Conservation (phyloP, 2,797 vertebrate genomes). For the Sebastes aleutianus region DNA sequence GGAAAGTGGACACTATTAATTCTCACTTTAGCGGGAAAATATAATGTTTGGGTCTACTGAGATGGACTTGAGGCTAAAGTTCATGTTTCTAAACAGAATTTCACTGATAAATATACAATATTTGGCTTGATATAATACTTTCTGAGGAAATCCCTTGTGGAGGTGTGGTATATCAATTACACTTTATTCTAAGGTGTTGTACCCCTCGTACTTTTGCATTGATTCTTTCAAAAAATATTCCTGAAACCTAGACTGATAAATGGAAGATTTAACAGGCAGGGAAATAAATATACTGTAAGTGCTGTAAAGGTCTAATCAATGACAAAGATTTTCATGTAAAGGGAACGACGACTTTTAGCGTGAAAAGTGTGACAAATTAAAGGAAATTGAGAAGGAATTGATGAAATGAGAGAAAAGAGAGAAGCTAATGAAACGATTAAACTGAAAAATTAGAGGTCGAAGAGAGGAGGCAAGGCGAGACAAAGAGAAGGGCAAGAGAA, state of each 20-base stretch:
- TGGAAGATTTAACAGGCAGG: neutral
- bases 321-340: neutral
- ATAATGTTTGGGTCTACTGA: neutral
- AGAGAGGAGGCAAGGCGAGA: neutral
- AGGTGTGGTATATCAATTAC: neutral
- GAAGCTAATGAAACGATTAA: slow-evolving; percentile 22
- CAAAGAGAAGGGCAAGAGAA: neutral
- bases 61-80: neutral
- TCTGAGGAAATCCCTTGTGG: neutral
- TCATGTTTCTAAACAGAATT: neutral
- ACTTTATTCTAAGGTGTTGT: neutral
- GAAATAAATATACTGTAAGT: neutral
- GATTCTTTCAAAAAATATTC: neutral
- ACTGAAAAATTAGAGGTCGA: neutral
- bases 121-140: neutral
- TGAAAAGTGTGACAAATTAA: slow-evolving; percentile 32
- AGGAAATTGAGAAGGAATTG: slow-evolving; percentile 22
- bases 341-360: neutral
- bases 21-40: neutral
- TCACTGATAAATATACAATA: neutral
- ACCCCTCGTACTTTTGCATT: neutral
- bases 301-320: neutral
- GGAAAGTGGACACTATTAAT: neutral
- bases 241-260: neutral
- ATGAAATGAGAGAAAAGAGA: neutral